Conservation (phyloP, 2,113 vertebrate genomes). For the Tylochromis polylepis region DNA sequence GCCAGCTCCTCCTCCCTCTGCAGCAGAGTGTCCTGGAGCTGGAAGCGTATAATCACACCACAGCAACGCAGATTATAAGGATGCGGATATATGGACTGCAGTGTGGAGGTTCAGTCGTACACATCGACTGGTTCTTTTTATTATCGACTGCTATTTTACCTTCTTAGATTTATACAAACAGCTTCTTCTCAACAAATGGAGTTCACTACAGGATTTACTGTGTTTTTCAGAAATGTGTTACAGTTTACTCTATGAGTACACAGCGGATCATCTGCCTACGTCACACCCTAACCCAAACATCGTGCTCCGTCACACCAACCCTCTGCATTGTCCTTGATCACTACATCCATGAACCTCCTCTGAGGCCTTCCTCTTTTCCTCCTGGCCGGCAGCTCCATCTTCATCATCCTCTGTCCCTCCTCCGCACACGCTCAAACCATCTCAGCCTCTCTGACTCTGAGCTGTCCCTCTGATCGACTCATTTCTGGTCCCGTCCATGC, state of each 20-base stretch:
- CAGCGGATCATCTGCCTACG: neutral
- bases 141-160: neutral
- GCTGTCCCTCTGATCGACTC: neutral
- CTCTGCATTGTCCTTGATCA: neutral
- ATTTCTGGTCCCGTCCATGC: neutral
- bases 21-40: conserved; percentile 91
- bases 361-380: neutral
- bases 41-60: neutral
- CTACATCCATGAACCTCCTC: neutral
- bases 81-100: fast-evolving
- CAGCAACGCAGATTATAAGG: neutral
- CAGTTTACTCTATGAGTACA: neutral
- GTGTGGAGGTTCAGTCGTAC: neutral
- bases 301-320: neutral
- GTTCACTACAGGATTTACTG: neutral
- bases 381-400: neutral
- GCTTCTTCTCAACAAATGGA: neutral
- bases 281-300: no score
- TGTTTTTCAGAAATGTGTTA: neutral
- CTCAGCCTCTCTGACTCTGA: neutral
- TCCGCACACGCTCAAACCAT: neutral
- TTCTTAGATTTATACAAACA: neutral
- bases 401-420: neutral
- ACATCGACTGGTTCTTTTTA: neutral
- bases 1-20: conserved; percentile 93